Conservation (phyloP, 2,888 invertebrate genomes). For the Scaptomyza parva region DNA sequence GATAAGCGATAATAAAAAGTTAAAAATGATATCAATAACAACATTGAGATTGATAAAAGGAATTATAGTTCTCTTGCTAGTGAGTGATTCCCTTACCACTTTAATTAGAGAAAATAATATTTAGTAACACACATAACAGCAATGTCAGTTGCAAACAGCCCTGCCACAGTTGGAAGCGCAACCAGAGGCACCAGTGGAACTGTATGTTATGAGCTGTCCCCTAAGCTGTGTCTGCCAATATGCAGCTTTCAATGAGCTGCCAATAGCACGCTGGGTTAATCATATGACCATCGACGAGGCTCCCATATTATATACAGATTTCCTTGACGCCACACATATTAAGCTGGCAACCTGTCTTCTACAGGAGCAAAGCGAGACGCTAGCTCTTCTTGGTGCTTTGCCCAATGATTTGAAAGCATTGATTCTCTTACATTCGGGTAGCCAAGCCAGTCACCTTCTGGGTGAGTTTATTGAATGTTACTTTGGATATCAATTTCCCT, state of each 20-base stretch:
- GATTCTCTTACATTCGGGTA: slow-evolving; percentile 86
- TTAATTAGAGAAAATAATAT: not conserved
- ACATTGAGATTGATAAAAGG: slow-evolving; percentile 26
- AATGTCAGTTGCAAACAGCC: slow-evolving; percentile 26
- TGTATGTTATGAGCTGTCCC: slow-evolving; percentile 84
- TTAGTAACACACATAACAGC: slow-evolving; percentile 16
- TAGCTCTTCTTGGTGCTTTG: slow-evolving; percentile 84
- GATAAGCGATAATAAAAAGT: slow-evolving; percentile 6
- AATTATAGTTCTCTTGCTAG: slow-evolving; percentile 46
- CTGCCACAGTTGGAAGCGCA: slow-evolving; percentile 24
- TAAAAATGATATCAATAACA: slow-evolving; percentile 15
- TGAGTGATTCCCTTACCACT: slow-evolving; percentile 27
- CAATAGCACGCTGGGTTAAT: slow-evolving; percentile 86
- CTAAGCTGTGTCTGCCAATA: slow-evolving; percentile 86
- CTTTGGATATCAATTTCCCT: too few species aligned
- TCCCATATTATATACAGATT: slow-evolving; percentile 79
- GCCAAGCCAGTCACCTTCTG: slow-evolving; percentile 81
- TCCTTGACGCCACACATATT: slow-evolving; percentile 84
- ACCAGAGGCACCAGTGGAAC: slow-evolving; percentile 49
- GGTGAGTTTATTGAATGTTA: slow-evolving; percentile 60
- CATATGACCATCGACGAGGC: slow-evolving; percentile 80
- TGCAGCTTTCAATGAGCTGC: slow-evolving; percentile 86
- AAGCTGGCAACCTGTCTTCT: slow-evolving; percentile 86
- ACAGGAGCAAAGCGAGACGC: slow-evolving; percentile 85
- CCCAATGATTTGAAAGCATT: slow-evolving; percentile 86